A percentile compares a stretch with the other conserved stretches of the same genome.
phyloP scores from a whole-genome alignment of 1,140 invertebrate species.

The Drosophila oshimai region DNA sequence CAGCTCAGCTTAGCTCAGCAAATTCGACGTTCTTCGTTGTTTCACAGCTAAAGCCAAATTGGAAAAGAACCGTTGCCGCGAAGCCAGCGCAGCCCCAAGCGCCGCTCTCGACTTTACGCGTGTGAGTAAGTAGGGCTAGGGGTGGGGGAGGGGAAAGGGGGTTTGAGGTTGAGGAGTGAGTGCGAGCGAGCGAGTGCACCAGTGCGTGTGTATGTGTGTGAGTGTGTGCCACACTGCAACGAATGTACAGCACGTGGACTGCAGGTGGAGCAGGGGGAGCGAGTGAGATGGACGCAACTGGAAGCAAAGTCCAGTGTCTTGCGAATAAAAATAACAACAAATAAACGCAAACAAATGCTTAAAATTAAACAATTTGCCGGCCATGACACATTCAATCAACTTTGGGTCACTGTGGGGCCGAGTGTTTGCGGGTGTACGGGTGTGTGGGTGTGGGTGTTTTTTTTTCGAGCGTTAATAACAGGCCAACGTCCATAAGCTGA shows the following conservation, averaged over 20 bases:
- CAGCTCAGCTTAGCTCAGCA: too few relatives aligned
- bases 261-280: slow-evolving; percentile 27
- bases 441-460: slow-evolving; percentile 3
- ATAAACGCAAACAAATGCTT: slow-evolving; percentile 33
- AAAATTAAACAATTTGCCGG: slow-evolving; percentile 47
- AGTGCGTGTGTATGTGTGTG: background rate
- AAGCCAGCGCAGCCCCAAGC: slow-evolving; percentile 62
- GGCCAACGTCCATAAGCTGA: background rate
- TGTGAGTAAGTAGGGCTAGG: background rate
- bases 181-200: slow-evolving; percentile 4
- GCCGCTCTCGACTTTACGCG: background rate
- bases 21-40: slow-evolving; percentile 69
- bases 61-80: slow-evolving; percentile 69
- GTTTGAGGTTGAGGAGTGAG: too few relatives aligned
- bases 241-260: slow-evolving; percentile 34
- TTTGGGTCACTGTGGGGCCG: slow-evolving; percentile 39
- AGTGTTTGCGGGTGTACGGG: slow-evolving; percentile 7
- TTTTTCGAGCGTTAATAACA: slow-evolving; percentile 21
- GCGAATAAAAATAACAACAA: slow-evolving; percentile 11
- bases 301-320: slow-evolving; percentile 37
- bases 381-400: slow-evolving; percentile 50
- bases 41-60: slow-evolving; percentile 78
- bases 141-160: too few relatives aligned
- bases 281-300: background rate
- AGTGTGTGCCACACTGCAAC: slow-evolving; percentile 12